Evolutionary conservation across 1,140 invertebrate species (phyloP), one percentile per base, ranked within the genome.

Genomic region (Nomia melanderi): DNA sequence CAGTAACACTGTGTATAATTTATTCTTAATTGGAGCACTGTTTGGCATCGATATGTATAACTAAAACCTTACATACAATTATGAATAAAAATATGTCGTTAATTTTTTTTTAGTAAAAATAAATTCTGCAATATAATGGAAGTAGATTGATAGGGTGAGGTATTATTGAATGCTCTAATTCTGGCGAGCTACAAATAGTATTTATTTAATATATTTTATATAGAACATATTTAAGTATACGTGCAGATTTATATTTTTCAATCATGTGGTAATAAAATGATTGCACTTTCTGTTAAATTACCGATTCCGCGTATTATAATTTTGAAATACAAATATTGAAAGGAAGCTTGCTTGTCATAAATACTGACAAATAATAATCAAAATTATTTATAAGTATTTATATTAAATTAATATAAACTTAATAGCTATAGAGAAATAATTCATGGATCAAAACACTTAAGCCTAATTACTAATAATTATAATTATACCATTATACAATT

Each of bases 281-380:
- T 31, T 31, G 2, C 20, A 23, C 1, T n/a, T 33, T 29, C 6
- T 33, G n/a, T 36, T 27, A 50, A 20, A 2, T 17, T 44, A 44
- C 14, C 41, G 12, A 20, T 44, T 14, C 14, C 12, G 41, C 6
- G 12, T 44, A 44, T 17, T 44, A 17, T 44, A 39, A n/a, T 25
- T 39, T 54, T 25, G 5, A 33, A 36, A 11, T 20, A 25, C 2
- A n/a, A 36, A 53, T 27, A 53, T 39, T 14, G 12, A 73, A 53
- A n/a, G 9, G 14, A n/a, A n/a, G 7, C 11, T 72, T 50, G 31
- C 25, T 73, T 6, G 20, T 27, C n/a, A 20, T 47, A 25, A 9
- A 44, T 44, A 73, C 23, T 23, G 41, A 54, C 53, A 50, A 64
- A 71, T 20, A 73, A 64, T 73, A 73, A 73, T 73, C 70, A 73